These are phyloP conservation scores for Acleris sparsana DNA, from an alignment of 2,888 invertebrate species.

Conservation along the genomic window DNA sequence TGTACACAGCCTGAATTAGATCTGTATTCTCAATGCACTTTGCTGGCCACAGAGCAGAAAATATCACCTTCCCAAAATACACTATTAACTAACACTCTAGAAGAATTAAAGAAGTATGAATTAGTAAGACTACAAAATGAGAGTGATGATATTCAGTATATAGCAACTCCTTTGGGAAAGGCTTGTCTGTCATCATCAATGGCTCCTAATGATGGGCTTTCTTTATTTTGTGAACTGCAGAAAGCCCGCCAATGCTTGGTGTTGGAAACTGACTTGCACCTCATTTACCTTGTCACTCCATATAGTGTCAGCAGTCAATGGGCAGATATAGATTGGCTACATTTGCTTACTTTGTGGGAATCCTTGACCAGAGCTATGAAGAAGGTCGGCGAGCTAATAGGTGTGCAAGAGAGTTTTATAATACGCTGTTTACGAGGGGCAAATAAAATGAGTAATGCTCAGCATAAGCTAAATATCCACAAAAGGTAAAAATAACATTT, in stretches of 20 bases:
- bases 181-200: constrained; percentile 97
- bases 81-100: constrained; percentile 81
- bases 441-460: constrained; percentile 81
- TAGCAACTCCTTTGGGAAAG: constrained; percentile 93
- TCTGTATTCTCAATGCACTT: constrained; percentile 91
- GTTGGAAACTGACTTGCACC: constrained; percentile 96
- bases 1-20: constrained; percentile 88
- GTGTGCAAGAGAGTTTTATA: constrained; percentile 93
- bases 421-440: constrained; percentile 89
- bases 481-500: constrained; percentile 77
- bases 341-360: constrained; percentile 92
- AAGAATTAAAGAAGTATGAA: constrained; percentile 91
- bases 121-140: constrained; percentile 87
- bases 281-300: constrained; percentile 97
- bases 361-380: constrained; percentile 90
- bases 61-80: constrained; percentile 52
- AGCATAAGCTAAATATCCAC: constrained; percentile 84
- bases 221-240: constrained; percentile 94
- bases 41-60: constrained; percentile 74
- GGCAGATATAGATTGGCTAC: constrained; percentile 91
- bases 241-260: constrained; percentile 95
- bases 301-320: constrained; percentile 92
- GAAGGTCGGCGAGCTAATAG: constrained; percentile 94
- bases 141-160: constrained; percentile 80
- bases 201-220: constrained; percentile 96